These are phyloP conservation scores for Limosa lapponica DNA, from an alignment of 2,797 vertebrate species.

Conservation along the genomic window DNA sequence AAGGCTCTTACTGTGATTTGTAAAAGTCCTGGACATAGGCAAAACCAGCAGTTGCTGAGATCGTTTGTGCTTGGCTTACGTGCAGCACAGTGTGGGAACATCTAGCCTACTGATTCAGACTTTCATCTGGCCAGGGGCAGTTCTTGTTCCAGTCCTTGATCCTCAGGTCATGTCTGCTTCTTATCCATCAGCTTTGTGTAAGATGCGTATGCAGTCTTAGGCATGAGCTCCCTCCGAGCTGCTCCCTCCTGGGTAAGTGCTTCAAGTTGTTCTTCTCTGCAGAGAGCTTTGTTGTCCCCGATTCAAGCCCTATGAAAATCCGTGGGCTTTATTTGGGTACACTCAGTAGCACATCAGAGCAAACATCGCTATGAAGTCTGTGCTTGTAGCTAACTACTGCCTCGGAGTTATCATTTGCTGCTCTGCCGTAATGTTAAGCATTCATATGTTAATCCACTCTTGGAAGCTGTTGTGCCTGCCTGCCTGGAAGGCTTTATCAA, in stretches of 20 bases:
- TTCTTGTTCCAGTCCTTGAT: not conserved
- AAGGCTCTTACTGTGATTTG: not conserved
- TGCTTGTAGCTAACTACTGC: not conserved
- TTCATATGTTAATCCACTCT: constrained; percentile 24
- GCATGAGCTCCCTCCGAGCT: not conserved
- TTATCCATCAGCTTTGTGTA: not conserved
- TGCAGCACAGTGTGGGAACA: not conserved
- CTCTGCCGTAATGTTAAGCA: not conserved
- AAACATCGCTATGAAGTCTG: not conserved
- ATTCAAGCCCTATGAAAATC: not conserved
- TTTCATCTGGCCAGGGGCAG: constrained; percentile 1
- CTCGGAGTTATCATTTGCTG: not conserved
- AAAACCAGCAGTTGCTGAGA: not conserved
- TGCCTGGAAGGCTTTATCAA: not conserved
- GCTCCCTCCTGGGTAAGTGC: not conserved
- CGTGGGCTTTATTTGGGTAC: not conserved
- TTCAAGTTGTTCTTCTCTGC: not conserved
- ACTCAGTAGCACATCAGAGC: not conserved
- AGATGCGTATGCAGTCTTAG: not conserved
- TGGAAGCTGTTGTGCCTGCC: not conserved
- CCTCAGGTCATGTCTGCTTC: not conserved
- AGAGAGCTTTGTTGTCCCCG: not conserved
- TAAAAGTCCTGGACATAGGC: not conserved
- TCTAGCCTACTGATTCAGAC: not conserved
- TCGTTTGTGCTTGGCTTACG: not conserved